Conservation (phyloP, 2,113 vertebrate species). For the Tretioscincus oriximinensis region DNA sequence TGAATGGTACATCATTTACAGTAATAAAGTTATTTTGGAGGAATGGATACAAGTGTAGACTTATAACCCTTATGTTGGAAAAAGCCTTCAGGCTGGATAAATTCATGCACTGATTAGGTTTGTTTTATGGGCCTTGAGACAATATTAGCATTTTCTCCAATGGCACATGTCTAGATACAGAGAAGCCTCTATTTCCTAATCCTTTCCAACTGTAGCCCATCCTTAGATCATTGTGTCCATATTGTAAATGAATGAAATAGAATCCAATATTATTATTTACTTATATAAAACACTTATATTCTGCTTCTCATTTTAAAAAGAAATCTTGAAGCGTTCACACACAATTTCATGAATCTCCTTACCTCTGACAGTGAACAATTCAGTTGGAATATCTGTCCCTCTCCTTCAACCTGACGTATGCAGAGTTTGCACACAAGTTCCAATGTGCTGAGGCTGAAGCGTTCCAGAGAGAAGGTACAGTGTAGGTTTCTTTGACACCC, state of each 20-base stretch:
- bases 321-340: too few relatives aligned
- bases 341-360: neutral
- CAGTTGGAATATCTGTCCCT: conserved; percentile 95
- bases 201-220: neutral
- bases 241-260: too few relatives aligned
- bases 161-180: neutral
- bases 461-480: conserved; percentile 91
- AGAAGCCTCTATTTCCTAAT: neutral
- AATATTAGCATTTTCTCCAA: neutral
- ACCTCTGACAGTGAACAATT: conserved; percentile 91
- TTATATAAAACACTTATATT: too few relatives aligned
- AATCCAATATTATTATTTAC: too few relatives aligned
- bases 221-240: too few relatives aligned
- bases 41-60: too few relatives aligned
- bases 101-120: neutral
- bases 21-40: too few relatives aligned
- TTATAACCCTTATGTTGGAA: too few relatives aligned
- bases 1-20: too few relatives aligned
- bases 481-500: conserved; percentile 89
- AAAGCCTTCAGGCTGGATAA: neutral
- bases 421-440: conserved; percentile 93
- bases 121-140: neutral
- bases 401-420: conserved; percentile 91
- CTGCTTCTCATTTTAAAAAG: too few relatives aligned
- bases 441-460: conserved; percentile 81